Base-by-base conservation (phyloP, 2,113 vertebrate genomes). In the Epinephelus moara region DNA sequence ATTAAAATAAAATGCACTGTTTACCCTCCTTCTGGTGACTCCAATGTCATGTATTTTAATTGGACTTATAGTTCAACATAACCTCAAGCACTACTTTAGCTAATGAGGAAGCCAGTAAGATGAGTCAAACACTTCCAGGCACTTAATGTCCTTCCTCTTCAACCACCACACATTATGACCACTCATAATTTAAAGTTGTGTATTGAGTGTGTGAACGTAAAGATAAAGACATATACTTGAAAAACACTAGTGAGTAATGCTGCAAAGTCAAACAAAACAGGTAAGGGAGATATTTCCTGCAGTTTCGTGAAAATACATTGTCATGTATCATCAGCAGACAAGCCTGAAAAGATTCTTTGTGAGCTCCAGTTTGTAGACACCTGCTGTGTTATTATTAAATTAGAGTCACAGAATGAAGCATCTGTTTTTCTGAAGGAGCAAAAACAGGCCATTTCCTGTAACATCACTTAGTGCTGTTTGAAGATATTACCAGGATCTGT, bases 31-130 rank as follows among this genome's bases (percentile, higher is more conserved):
- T 50, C 1, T 5, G 47, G 21, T 74, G 25, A 62, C 63, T 49
- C 19, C 23, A 40, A 1, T 42, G 71, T 30, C 55, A 40, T 30
- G 12, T 30, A 9, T 40, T 82, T 70, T 60, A 73, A 81, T 59
- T 68, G 61, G 40, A 63, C 19, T 60, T 56, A 18, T 15, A 75
- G 21, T 45, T 79, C 27, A 64, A 81, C 50, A 53, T 25, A 56
- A 11, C 19, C 67, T 74, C 33, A 70, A 88, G 77, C n/a, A 33
- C 50, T 75, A 78, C 79, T 87, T 72, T 9, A 85, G 30, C 17
- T 80, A 57, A 86, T 42, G 25, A 75, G 33, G 4, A 86, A 37
- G 57, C 13, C 4, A 8, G 19, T 23, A 30, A 9, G 27, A 55
- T 49, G 73, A 40, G 59, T 81, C 74, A 67, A 82, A 67, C 73